Evolutionary conservation across 2,113 vertebrate species (phyloP).

Genomic region (Clarias batrachus): DNA sequence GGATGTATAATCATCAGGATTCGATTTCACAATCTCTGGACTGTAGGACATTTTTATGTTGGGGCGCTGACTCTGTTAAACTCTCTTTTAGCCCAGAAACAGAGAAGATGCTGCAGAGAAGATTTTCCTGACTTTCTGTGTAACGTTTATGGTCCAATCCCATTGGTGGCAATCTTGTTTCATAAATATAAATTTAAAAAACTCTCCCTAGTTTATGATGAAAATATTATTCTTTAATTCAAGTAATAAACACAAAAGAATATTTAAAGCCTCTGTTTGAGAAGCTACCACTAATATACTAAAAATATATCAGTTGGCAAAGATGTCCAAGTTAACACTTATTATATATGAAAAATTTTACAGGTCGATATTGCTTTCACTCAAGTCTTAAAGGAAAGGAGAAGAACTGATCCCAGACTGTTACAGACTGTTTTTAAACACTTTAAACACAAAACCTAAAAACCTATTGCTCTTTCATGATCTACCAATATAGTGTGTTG

Average conservation of each 20-base stretch:
- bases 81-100: not conserved
- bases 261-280: not conserved
- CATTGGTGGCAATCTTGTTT: not conserved
- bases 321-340: not conserved
- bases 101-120: not conserved
- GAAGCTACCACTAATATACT: not conserved
- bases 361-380: not conserved
- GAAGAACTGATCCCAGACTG: too few species aligned
- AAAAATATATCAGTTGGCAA: not conserved
- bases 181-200: not conserved
- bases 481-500: not conserved
- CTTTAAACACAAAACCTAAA: not conserved
- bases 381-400: not conserved
- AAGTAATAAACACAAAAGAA: not conserved
- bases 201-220: not conserved
- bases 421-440: not conserved
- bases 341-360: not conserved
- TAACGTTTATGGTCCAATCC: not conserved
- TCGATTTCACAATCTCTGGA: not conserved
- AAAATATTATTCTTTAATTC: not conserved
- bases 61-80: not conserved
- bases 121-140: slow-evolving; percentile 2
- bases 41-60: not conserved
- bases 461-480: not conserved
- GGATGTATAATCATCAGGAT: not conserved